Conservation (phyloP, 2,888 invertebrate species). For the Lapara coniferarum region DNA sequence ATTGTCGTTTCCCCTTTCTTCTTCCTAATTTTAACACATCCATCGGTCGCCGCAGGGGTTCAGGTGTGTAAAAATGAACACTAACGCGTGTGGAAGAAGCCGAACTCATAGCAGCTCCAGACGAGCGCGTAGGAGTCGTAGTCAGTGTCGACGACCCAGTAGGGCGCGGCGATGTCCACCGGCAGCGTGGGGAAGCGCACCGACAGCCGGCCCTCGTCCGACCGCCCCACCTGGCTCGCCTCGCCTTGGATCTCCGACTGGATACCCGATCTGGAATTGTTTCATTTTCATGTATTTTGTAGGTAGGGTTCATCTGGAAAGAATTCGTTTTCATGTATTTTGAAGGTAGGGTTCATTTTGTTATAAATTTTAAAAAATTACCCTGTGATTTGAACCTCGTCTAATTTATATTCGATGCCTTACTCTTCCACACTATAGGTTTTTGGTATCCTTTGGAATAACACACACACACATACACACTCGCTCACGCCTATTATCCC, state of each 20-base stretch:
- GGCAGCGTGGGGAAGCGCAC: conserved; percentile 86
- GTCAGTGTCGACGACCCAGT: conserved; percentile 88
- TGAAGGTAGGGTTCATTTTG: too few species aligned
- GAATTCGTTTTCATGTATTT: background rate
- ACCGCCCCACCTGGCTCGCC: conserved; percentile 76
- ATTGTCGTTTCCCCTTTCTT: too few species aligned
- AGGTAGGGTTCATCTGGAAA: conserved; percentile 77
- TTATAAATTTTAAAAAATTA: too few species aligned
- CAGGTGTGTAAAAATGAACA: conserved; percentile 27
- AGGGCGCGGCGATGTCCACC: conserved; percentile 74
- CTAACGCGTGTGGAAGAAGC: conserved; percentile 82
- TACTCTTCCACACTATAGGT: too few species aligned
- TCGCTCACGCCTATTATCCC: too few species aligned
- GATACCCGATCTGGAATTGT: conserved; percentile 78
- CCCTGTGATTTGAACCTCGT: too few species aligned
- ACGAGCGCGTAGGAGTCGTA: conserved; percentile 88
- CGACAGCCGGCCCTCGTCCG: conserved; percentile 84
- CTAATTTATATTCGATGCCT: too few species aligned
- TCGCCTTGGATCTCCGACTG: conserved; percentile 83
- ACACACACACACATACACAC: too few species aligned
- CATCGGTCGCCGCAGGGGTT: too few species aligned
- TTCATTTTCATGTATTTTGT: background rate
- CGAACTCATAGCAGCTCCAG: conserved; percentile 85
- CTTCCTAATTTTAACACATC: too few species aligned
- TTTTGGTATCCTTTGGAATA: too few species aligned